Evolutionary conservation across 2,113 vertebrate genomes (phyloP).

Genomic region (Ceyx melanurus): DNA sequence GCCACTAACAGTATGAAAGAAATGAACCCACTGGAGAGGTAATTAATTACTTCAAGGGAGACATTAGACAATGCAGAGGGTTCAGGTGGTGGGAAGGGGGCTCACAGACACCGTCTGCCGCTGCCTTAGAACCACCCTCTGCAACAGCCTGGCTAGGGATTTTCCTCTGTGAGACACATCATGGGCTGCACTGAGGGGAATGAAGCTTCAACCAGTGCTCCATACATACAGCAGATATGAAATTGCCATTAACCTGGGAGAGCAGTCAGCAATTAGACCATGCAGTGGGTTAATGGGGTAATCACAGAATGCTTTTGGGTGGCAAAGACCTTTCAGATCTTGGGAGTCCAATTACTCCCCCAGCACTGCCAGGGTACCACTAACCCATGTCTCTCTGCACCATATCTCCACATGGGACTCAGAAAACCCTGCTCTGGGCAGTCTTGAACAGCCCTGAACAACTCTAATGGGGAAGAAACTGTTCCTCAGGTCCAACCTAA

Average conservation of each 20-base stretch:
- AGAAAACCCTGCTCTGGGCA: background rate
- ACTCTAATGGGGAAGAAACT: background rate
- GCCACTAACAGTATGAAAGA: constrained; percentile 55
- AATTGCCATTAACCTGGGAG: background rate
- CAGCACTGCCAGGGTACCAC: background rate
- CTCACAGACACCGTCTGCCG: background rate
- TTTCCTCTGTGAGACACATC: accelerated
- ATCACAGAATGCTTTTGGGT: background rate
- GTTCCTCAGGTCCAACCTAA: too few species aligned
- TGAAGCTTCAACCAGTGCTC: accelerated
- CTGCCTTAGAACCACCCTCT: background rate
- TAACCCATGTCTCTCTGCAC: background rate
- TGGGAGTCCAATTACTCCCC: background rate
- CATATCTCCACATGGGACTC: background rate
- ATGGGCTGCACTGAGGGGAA: accelerated
- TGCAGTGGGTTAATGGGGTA: background rate
- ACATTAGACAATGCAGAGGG: constrained; percentile 32
- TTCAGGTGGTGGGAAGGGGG: background rate
- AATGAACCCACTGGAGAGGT: constrained; percentile 54
- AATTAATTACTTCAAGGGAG: constrained; percentile 63
- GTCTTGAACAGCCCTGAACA: background rate
- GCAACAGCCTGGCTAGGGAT: background rate
- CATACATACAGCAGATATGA: background rate
- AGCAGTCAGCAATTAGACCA: background rate
- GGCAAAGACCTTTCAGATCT: background rate